phyloP scores from a whole-genome alignment of 64 coral and sea anemone genomes.

The Stichodactyla helianthus region DNA sequence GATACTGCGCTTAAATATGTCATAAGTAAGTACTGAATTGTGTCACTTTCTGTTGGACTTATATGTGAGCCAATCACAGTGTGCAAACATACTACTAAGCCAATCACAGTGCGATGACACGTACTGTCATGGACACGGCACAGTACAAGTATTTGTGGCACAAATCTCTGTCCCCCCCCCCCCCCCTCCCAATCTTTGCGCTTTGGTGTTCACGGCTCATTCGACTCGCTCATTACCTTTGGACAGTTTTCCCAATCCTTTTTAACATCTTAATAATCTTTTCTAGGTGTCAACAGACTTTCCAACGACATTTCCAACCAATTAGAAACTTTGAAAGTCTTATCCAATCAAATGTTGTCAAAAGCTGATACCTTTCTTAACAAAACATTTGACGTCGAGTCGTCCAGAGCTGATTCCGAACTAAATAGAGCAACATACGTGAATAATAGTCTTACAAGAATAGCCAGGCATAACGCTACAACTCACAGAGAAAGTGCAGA shows the following conservation, averaged over 20 bases:
- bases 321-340: neutral
- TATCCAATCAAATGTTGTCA: conserved; percentile 11
- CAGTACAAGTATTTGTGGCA: no score
- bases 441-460: neutral
- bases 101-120: no score
- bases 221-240: no score
- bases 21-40: neutral
- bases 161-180: no score
- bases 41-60: neutral
- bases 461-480: conserved; percentile 14
- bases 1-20: neutral
- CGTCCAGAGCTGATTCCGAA: conserved; percentile 7
- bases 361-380: neutral
- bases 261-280: neutral
- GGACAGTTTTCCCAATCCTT: no score
- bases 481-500: conserved; percentile 13
- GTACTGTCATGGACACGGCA: no score
- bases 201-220: no score
- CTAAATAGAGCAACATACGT: neutral
- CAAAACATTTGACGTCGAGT: conserved; percentile 6
- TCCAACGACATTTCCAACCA: neutral
- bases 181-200: no score
- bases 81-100: neutral
- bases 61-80: neutral
- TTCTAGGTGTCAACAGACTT: conserved; percentile 14